Percentiles rank a stretch among this genome's conserved stretches.
These are phyloP conservation scores for Megatriorchis doriae DNA, from an alignment of 2,113 vertebrate genomes.

Conservation along the genomic window DNA sequence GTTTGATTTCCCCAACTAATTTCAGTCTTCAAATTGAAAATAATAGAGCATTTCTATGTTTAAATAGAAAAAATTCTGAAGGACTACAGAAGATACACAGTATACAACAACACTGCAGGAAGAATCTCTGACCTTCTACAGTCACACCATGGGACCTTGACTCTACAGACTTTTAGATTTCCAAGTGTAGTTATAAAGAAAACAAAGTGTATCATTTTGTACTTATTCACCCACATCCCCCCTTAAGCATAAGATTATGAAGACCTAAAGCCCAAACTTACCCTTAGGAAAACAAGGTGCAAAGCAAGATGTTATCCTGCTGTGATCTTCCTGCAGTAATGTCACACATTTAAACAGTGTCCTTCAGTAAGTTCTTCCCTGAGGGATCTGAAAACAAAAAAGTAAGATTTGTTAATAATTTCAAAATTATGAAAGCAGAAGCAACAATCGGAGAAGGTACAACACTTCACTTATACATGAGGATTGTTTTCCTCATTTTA, in stretches of 20 bases:
- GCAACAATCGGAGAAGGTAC: background rate
- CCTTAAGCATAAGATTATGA: background rate
- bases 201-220: background rate
- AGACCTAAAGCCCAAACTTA: conserved; percentile 13
- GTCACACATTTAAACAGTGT: conserved; percentile 56
- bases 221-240: background rate
- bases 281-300: conserved; percentile 40
- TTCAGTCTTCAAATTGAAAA: background rate
- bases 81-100: background rate
- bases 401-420: background rate
- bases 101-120: background rate
- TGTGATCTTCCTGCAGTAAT: conserved; percentile 40
- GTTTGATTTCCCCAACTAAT: background rate
- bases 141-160: background rate
- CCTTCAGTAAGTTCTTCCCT: conserved; percentile 53
- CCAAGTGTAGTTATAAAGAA: background rate
- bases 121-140: background rate
- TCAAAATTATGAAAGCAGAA: background rate
- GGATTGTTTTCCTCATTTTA: background rate
- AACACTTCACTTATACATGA: background rate
- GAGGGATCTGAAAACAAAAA: conserved; percentile 54
- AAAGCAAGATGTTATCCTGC: conserved; percentile 17
- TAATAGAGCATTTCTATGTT: background rate
- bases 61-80: background rate
- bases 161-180: background rate